Evolutionary conservation across 30 jellyfish, hydroid and myxozoan species (phyloP), one percentile per base, ranked within the genome.

Genomic region (Hydra vulgaris): DNA sequence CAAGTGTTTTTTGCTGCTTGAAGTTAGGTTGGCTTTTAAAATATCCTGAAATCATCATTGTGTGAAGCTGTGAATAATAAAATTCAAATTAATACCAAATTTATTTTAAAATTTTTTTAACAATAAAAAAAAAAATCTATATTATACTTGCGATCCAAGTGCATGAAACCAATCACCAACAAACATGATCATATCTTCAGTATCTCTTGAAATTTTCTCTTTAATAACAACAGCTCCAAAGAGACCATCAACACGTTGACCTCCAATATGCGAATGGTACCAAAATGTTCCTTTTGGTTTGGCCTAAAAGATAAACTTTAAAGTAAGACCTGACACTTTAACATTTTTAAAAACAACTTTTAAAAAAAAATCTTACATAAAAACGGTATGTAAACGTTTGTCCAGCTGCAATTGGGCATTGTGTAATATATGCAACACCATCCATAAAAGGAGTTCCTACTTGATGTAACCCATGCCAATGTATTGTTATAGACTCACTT

Each of bases 101-200:
- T n/a, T 56, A 17, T 56, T 15, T 56, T 15, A n/a, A 56, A 56
- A 56, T 15, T 56, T 15, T 15, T 15, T 15, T 15, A n/a, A 56
- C 18, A 56, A 56, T n/a, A 56, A 17, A n/a, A 56, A n/a, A 17
- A 56, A 15, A 15, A 56, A 56, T 56, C 71, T n/a, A 15, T 56
- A 17, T 25, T n/a, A 18, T 74, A 78, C 85, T 74, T 78, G 74
- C 0, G 88, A 53, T 18, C 82, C 54, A 4, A 26, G 71, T 21
- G 82, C 83, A 56, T 83, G 90, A 26, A 70, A 74, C 90, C 90
- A 83, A 83, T 83, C 90, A 73, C 88, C 88, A 74, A 83, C 90
- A 54, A 25, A 76, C 81, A 83, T 74, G 24, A 83, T 74, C 27
- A 20, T 23, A 74, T 83, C 90, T 73, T 74, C 88, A 3, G 83